These are phyloP conservation scores for Lampris incognitus DNA, from an alignment of 2,113 vertebrate genomes.

Conservation along the genomic window DNA sequence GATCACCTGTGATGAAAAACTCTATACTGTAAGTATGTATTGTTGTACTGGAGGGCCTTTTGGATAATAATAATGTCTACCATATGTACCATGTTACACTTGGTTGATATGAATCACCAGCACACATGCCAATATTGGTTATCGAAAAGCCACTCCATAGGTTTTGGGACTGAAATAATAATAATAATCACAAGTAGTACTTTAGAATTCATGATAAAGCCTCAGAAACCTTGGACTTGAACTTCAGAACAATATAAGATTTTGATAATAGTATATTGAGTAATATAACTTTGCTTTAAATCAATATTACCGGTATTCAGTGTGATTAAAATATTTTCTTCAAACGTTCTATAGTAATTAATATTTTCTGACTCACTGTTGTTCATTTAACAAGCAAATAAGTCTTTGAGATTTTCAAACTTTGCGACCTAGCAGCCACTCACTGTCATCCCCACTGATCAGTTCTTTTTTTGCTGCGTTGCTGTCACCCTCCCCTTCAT, in stretches of 20 bases:
- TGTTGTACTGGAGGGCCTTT: neutral
- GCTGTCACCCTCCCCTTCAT: no score
- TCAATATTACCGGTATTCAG: neutral
- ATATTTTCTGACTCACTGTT: no score
- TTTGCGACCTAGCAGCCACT: no score
- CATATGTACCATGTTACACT: neutral
- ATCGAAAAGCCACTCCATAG: neutral
- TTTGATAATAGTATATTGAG: neutral
- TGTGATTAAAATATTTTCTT: neutral
- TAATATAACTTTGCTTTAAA: neutral
- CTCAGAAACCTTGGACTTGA: no score
- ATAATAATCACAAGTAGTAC: neutral
- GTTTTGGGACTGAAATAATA: neutral
- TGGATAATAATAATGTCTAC: neutral
- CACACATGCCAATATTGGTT: neutral
- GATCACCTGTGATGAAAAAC: no score
- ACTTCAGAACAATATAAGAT: no score
- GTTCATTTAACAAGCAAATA: no score
- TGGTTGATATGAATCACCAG: neutral
- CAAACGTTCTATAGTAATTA: neutral
- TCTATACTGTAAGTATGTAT: no score
- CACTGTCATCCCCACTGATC: no score
- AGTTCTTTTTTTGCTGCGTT: no score
- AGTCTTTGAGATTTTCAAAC: no score
- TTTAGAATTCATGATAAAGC: neutral